phyloP scores from a whole-genome alignment of 1,140 invertebrate species.

The Homalodisca vitripennis region DNA sequence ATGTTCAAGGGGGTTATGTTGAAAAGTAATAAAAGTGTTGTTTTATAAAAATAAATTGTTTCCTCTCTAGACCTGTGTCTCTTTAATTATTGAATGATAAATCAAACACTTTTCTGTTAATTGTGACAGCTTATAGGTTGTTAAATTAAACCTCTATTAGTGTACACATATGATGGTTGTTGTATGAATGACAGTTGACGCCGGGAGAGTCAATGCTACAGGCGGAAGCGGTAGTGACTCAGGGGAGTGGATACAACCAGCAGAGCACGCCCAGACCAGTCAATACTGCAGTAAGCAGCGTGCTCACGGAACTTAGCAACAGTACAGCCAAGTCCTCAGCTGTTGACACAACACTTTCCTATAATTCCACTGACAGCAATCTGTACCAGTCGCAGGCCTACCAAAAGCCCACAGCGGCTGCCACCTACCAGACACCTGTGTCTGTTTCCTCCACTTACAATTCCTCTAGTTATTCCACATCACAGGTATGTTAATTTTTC shows the following conservation, averaged over 20 bases:
- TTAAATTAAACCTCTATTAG: too few species aligned
- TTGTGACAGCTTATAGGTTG: too few species aligned
- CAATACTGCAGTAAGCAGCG: conserved; percentile 9
- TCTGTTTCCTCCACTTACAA: conserved; percentile 25
- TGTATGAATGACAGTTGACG: conserved; percentile 10
- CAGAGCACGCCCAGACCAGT: not conserved
- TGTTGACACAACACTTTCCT: conserved; percentile 15
- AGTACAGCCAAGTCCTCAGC: conserved; percentile 9
- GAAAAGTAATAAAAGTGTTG: too few species aligned
- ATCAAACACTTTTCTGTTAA: too few species aligned
- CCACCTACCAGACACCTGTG: conserved; percentile 29
- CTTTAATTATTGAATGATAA: too few species aligned
- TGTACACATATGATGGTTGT: too few species aligned
- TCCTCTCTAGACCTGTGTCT: too few species aligned
- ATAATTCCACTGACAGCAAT: not conserved
- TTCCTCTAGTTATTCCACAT: conserved; percentile 30
- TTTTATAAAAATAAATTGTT: too few species aligned
- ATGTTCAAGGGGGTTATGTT: too few species aligned
- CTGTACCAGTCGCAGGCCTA: conserved; percentile 27
- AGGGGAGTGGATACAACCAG: not conserved
- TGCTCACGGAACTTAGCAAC: conserved; percentile 30
- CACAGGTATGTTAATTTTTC: conserved; percentile 22
- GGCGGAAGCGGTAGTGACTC: conserved; percentile 16
- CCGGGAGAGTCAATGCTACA: conserved; percentile 15
- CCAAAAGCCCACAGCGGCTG: conserved; percentile 16